Evolutionary conservation across 2,888 invertebrate species (phyloP), one percentile per base, ranked within the genome.

Genomic region (Epiblema foenella): DNA sequence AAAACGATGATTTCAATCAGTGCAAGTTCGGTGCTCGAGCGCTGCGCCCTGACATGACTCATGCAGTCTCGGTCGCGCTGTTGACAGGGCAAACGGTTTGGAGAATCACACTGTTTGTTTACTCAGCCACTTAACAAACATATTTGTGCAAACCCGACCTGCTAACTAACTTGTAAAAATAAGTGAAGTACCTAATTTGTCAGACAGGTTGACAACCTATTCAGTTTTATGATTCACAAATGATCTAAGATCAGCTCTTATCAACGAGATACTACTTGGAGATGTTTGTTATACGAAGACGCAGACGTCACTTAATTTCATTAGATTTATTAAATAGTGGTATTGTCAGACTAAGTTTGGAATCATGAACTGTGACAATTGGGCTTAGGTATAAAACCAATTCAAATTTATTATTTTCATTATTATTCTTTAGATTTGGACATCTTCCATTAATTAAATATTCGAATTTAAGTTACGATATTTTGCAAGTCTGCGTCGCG

Each of bases 281-380:
- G 29, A 46, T 60, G 24, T 2, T 1, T 17, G 17, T n/a, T n/a
- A 49, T 12, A 49, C 17, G 18, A n/a, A 33, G 12, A 51, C 80
- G 77, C 78, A 70, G 62, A 78, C 57, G 81, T 79, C 79, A 81
- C 81, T 83, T 89, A 89, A 37, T 91, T 90, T 90, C 88, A 78
- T 78, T 72, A 77, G 81, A 81, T 78, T 87, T 89, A 90, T 88
- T 86, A 82, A 89, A 89, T 90, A 88, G 88, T 73, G 69, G 33
- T 15, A 11, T 29, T 29, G 15, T 56, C 2, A 12, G 24, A 52
- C 12, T 46, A 46, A 46, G 15, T 15, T 42, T 15, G 46, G 46
- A 0, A n/a, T 42, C 42, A 15, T 42, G 0, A 42, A 42, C 42
- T 42, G 15, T 42, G 42, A 4, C 12, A 42, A 42, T 15, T 42